Evolutionary conservation across 2,888 invertebrate species (phyloP), one percentile per base, ranked within the genome.

Genomic region (Andrena bucephala): DNA sequence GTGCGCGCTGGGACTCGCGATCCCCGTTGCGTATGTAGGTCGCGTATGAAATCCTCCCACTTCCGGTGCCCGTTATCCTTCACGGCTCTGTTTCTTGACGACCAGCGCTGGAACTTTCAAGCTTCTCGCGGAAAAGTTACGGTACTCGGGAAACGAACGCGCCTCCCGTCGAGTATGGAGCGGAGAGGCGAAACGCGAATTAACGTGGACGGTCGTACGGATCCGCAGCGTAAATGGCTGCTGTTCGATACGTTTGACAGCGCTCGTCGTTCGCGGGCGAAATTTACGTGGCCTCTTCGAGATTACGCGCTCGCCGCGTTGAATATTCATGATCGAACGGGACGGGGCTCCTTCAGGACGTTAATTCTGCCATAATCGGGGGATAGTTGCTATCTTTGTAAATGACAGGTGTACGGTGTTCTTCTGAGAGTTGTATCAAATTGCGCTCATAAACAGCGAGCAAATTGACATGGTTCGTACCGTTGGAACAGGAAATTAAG

Each of bases 321-420:
- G 89, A 90, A 90, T 90, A 90, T 90, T 90, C 90, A 90, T 90
- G 90, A 83, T 81, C 83, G 69, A 57, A 66, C 16, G 50, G 16
- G 27, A 71, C 29, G n/a, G 60, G 59, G 52, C 68, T 62, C 63
- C 79, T 79, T 77, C 73, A 20, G 67, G 42, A 57, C 76, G 69
- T 69, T 77, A 79, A 70, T 70, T 77, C 59, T 10, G 2, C 24
- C 3, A 6, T 81, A 78, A 78, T 31, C 24, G 50, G 10, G 0
- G 24, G 13, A 16, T 16, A 13, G 42, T 13, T 42, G 42, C 63
- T 52, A 33, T 20, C 57, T 16, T 29, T 10, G 27, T 67, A 66
- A 81, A 54, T 77, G 77, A 66, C 60, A 60, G 7, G 54, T 24
- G 57, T 29, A 10, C 36, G 48, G 27, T 8, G 65, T 42, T 33